A percentile compares a stretch with the other conserved stretches of the same genome.
These are phyloP conservation scores for Monopis laevigella DNA, from an alignment of 2,888 invertebrate genomes.

Conservation along the genomic window DNA sequence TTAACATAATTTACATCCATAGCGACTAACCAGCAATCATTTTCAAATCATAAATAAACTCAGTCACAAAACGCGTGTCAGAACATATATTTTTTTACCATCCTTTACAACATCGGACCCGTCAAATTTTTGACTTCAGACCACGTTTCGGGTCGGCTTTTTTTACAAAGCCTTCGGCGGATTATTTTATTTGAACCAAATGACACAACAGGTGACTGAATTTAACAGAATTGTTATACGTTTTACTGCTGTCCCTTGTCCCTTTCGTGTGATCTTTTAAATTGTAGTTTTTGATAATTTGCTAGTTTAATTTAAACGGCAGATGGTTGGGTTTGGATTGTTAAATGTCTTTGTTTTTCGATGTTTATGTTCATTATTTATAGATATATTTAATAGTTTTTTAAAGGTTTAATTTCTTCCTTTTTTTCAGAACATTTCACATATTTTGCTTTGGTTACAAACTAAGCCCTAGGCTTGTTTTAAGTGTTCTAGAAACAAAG, in stretches of 20 bases:
- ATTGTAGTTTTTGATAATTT: constrained; percentile 46
- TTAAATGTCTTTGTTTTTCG: constrained; percentile 27
- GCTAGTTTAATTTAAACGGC: constrained; percentile 38
- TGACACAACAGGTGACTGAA: constrained; percentile 65
- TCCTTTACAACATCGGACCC: neutral
- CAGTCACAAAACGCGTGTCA: too few relatives aligned
- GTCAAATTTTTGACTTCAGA: constrained; percentile 1
- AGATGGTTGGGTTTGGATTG: constrained; percentile 40
- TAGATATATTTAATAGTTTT: too few relatives aligned
- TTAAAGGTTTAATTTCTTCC: too few relatives aligned
- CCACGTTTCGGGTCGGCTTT: constrained; percentile 28
- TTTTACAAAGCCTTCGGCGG: constrained; percentile 56
- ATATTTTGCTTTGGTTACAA: too few relatives aligned
- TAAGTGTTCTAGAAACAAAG: too few relatives aligned
- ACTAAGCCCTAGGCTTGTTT: too few relatives aligned
- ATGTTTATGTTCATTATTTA: too few relatives aligned
- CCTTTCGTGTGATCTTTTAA: constrained; percentile 34
- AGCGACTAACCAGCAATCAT: too few relatives aligned
- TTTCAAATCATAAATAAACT: too few relatives aligned
- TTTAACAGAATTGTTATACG: constrained; percentile 51
- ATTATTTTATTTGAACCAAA: constrained; percentile 58
- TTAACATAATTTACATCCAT: too few relatives aligned
- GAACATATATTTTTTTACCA: neutral
- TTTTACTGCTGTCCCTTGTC: constrained; percentile 55
- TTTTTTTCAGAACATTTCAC: too few relatives aligned